Base-by-base conservation (phyloP, 2,888 invertebrate species). In the Pyrrhia umbra region DNA sequence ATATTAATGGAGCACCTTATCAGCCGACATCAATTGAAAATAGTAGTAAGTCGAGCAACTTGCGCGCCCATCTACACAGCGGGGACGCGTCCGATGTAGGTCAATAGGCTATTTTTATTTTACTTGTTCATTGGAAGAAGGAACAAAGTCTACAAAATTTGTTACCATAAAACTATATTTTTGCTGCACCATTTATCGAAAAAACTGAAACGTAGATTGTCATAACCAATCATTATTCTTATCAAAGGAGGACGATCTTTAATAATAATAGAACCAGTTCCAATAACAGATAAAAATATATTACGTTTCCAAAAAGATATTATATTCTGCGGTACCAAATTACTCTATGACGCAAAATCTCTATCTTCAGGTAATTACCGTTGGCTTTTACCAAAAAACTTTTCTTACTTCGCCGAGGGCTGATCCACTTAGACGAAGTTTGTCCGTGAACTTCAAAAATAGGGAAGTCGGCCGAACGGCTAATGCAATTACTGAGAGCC, bases 381-480 rank as follows among this genome's bases (percentile, higher is more conserved):
- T 70, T 52, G 73, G 80, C 80, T 83, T 84, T 81, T 78, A 73
- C 77, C 65, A 63, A 78, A 82, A 83, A 87, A 87, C 77, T 86
- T 85, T 77, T 49, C 69, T 68, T 82, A 69, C 77, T 75, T 79
- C 34, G 18, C 62, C 79, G 70, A 80, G 79, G 81, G 86, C 82
- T 86, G 84, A 87, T 88, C 90, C 84, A 88, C 88, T 89, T 90
- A 83, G 66, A 60, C 52, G 50, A 83, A 90, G 80, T 90, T 89
- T 67, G 75, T 68, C 80, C 74, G 68, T 85, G 83, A 90, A 87
- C 86, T 90, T 88, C 85, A 86, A 88, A 71, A 86, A 88, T 88
- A 86, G 83, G 85, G 80, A 85, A 87, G 77, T 80, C 79, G 79
- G 76, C 72, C 70, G 80, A 79, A 81, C 83, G 79, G 76, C 83